Evolutionary conservation across 2,113 vertebrate species (phyloP).

Genomic region (Cynocephalus volans): DNA sequence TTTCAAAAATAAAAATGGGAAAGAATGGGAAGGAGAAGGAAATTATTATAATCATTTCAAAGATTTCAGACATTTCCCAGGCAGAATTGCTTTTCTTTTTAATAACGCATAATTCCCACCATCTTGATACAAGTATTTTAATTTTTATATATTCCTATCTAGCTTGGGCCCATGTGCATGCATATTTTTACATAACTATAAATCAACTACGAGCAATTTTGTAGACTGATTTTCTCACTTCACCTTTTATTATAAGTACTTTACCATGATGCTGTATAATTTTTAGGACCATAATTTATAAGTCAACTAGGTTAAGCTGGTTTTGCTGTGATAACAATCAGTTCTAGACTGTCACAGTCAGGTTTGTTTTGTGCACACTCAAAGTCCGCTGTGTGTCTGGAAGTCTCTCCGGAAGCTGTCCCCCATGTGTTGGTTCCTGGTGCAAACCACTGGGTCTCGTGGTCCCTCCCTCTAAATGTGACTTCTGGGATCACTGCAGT

Average conservation of each 20-base stretch:
- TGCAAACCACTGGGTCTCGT: not conserved
- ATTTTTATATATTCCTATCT: not conserved
- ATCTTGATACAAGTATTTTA: not conserved
- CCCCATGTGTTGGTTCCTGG: rapidly evolving
- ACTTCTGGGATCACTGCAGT: not conserved
- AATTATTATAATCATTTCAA: not conserved
- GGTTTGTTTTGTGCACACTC: not conserved
- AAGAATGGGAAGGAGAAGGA: not conserved
- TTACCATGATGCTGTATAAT: not conserved
- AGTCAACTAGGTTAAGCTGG: not conserved
- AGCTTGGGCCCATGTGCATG: not conserved
- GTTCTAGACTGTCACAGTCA: not conserved
- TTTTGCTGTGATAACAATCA: not conserved
- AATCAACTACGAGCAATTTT: not conserved
- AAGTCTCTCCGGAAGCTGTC: not conserved
- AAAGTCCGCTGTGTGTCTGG: not conserved
- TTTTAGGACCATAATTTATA: not conserved
- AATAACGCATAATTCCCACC: not conserved
- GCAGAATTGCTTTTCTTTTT: not conserved
- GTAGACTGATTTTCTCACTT: not conserved
- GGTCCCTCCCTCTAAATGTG: not conserved
- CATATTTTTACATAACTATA: not conserved
- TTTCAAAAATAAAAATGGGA: not conserved
- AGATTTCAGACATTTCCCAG: not conserved
- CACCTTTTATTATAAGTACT: not conserved